phyloP scores from a whole-genome alignment of 2,888 invertebrate species.

The Trilocha varians region DNA sequence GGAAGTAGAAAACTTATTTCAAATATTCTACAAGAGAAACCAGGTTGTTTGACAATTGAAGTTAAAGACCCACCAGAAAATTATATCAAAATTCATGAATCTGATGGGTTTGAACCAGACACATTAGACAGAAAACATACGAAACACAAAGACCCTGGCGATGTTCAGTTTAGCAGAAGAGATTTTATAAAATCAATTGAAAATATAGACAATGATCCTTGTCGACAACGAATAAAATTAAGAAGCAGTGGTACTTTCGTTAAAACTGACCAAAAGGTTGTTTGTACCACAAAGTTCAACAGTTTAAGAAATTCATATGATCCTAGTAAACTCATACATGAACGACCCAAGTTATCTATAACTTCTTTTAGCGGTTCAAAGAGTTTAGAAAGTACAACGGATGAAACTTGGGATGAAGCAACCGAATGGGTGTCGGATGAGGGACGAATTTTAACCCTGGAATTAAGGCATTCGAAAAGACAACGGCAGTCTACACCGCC shows the following conservation, averaged over 20 bases:
- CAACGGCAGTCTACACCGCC: constrained; percentile 76
- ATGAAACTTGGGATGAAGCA: constrained; percentile 43
- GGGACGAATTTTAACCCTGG: constrained; percentile 79
- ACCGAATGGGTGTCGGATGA: constrained; percentile 64
- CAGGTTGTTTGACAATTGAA: constrained; percentile 88
- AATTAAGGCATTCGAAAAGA: constrained; percentile 81
- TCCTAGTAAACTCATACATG: constrained; percentile 66
- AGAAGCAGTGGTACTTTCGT: constrained; percentile 81
- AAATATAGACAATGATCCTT: constrained; percentile 32
- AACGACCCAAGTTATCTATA: constrained; percentile 47
- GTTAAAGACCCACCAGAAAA: constrained; percentile 87
- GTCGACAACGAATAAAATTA: constrained; percentile 73
- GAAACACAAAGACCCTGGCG: constrained; percentile 49
- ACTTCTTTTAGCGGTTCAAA: constrained; percentile 42
- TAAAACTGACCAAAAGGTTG: constrained; percentile 52
- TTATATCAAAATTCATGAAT: constrained; percentile 82
- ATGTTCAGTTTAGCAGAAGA: constrained; percentile 44
- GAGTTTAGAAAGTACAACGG: constrained; percentile 34
- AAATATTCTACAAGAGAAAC: constrained; percentile 70
- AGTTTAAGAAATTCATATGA: constrained; percentile 84
- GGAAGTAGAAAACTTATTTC: constrained; percentile 72
- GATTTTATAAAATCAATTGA: constrained; percentile 44
- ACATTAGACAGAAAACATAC: constrained; percentile 86
- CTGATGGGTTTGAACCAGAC: constrained; percentile 89
- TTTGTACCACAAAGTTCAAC: constrained; percentile 67